A percentile compares a stretch with the other conserved stretches of the same genome.
Evolutionary conservation across 2,888 invertebrate genomes (phyloP).

Genomic region (Himalopsyche anomala): DNA sequence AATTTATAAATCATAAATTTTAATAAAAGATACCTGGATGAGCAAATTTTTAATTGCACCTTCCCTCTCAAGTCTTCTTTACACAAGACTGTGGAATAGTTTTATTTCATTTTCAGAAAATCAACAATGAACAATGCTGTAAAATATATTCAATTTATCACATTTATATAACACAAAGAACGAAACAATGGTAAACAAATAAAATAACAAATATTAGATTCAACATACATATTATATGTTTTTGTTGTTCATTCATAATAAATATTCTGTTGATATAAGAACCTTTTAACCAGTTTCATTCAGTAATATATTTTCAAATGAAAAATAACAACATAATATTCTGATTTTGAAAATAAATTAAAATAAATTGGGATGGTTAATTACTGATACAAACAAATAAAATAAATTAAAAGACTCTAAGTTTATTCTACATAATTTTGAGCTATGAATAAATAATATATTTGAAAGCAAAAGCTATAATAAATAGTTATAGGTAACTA

Average conservation of each 20-base stretch:
- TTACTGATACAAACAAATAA: too few species aligned
- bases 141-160: conserved; percentile 17
- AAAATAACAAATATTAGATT: too few species aligned
- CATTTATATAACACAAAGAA: neutral
- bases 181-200: neutral
- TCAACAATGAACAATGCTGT: neutral
- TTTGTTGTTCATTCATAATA: too few species aligned
- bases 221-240: too few species aligned
- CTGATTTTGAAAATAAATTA: too few species aligned
- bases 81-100: conserved; percentile 23
- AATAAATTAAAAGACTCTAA: too few species aligned
- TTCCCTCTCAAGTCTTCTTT: conserved; percentile 10
- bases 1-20: neutral
- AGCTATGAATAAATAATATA: neutral
- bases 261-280: too few species aligned
- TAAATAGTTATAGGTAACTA: conserved; percentile 21
- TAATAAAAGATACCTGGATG: neutral
- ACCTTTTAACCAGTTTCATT: too few species aligned
- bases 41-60: conserved; percentile 30
- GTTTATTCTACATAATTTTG: neutral
- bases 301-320: too few species aligned
- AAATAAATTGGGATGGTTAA: too few species aligned
- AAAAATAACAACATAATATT: too few species aligned
- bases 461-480: conserved; percentile 19
- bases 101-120: conserved; percentile 36